Base-by-base conservation (phyloP, 2,113 vertebrate genomes). In the Empidonax alnorum region DNA sequence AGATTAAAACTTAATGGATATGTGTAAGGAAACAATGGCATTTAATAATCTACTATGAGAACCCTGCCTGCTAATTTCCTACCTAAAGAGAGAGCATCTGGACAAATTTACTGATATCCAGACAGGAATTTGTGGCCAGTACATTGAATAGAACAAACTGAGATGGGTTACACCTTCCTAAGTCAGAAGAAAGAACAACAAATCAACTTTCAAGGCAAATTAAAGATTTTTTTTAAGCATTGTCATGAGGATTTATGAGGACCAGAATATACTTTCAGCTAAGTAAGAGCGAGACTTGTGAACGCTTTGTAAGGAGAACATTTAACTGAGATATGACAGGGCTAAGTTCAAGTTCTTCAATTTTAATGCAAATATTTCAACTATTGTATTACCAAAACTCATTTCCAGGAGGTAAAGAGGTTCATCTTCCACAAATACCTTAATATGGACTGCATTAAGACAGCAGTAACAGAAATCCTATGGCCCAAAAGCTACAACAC, bases 111-210 rank as follows among this genome's bases (percentile, higher is more conserved):
- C 11, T 53, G 46, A 68, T 35, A 72, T 18, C 14, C 42, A 71
- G 30, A 58, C 4, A 58, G 21, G 7, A 74, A 58, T 31, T 9
- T 68, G 10, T 25, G 30, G 21, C 21, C 41, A 41, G 12, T 61
- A 55, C 0, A 0, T 47, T 13, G 3, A 74, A 33, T 4, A 2
- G 33, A 27, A 62, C 17, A 49, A 31, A 14, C 16, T 63, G 56
- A 55, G 31, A 55, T 14, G 12, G 17, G 25, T 56, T 68, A 72
- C 7, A 8, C 33, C 10, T 78, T 84, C 24, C 28, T 41, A 53
- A 68, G 3, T 44, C 24, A 52, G 20, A 59, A 76, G 5, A 35
- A 86, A 49, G 7, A 77, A 33, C 14, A 89, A 33, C 12, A 76
- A 72, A 62, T 14, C 7, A 42, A 41, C 9, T 68, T 87, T 63